These are phyloP conservation scores for Drosophila vallismaia DNA, from an alignment of 2,888 invertebrate species.

Conservation along the genomic window DNA sequence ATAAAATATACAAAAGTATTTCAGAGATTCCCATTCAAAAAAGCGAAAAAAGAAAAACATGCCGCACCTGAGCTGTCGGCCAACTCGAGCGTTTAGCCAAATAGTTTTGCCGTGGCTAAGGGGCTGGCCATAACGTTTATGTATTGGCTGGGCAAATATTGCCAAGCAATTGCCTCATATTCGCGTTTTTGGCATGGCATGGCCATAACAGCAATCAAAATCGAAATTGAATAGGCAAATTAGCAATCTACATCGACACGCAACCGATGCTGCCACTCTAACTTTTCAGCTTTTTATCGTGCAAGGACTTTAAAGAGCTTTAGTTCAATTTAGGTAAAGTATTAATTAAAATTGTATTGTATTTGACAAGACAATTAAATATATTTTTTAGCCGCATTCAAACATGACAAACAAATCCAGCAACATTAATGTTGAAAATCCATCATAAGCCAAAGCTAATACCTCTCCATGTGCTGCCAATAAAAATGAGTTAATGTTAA, in stretches of 20 bases:
- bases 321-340: not conserved
- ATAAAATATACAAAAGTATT: not conserved
- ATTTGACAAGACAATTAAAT: not conserved
- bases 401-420: conserved; percentile 39
- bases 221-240: conserved; percentile 57
- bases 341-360: not conserved
- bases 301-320: not conserved
- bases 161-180: conserved; percentile 46
- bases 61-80: conserved; percentile 29
- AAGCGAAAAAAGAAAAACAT: too few species aligned
- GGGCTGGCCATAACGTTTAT: conserved; percentile 59
- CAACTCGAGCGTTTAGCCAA: conserved; percentile 61
- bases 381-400: not conserved
- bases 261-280: not conserved
- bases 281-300: not conserved
- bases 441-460: conserved; percentile 25
- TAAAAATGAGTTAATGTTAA: conserved; percentile 15
- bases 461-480: not conserved
- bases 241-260: conserved; percentile 36
- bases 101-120: conserved; percentile 49
- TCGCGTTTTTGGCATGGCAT: conserved; percentile 30
- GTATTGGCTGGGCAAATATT: conserved; percentile 60
- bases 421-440: not conserved
- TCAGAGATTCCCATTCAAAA: conserved; percentile 1
- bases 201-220: conserved; percentile 51